These are phyloP conservation scores for Drosophila monieri DNA, from an alignment of 2,888 invertebrate genomes.

Conservation along the genomic window DNA sequence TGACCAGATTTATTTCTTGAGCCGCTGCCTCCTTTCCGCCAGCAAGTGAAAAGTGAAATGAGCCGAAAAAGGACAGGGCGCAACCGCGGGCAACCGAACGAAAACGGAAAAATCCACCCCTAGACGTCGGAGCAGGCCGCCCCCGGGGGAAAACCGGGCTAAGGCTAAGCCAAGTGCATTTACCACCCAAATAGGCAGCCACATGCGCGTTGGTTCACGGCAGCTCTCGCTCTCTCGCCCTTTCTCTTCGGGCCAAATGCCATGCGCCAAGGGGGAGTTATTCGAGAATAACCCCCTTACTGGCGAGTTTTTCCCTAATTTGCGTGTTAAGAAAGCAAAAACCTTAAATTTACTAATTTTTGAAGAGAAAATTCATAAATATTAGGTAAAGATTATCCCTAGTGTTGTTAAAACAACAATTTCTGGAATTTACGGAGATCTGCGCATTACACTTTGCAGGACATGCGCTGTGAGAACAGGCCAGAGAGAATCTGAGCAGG, in stretches of 20 bases:
- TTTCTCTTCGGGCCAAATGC: slow-evolving; percentile 43
- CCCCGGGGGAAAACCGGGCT: slow-evolving; percentile 38
- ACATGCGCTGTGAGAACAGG: slow-evolving; percentile 61
- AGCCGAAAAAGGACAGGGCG: slow-evolving; percentile 61
- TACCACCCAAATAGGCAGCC: slow-evolving; percentile 62
- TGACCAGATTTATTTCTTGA: slow-evolving; percentile 12
- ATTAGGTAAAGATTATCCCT: not conserved
- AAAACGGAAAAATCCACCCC: slow-evolving; percentile 54
- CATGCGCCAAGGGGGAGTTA: slow-evolving; percentile 57
- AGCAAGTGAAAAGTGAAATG: slow-evolving; percentile 51
- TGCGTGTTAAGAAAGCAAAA: not conserved
- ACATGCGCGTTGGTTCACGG: slow-evolving; percentile 28
- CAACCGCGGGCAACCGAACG: slow-evolving; percentile 71
- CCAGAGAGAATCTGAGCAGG: slow-evolving; percentile 10
- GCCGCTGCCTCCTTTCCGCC: slow-evolving; percentile 49
- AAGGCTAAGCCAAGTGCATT: slow-evolving; percentile 73
- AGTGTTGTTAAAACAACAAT: not conserved
- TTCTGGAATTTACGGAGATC: slow-evolving; percentile 60
- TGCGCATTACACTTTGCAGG: slow-evolving; percentile 75
- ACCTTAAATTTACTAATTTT: not conserved
- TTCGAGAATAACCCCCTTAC: slow-evolving; percentile 53
- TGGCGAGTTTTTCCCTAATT: not conserved
- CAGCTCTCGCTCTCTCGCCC: slow-evolving; percentile 14
- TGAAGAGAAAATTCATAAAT: not conserved
- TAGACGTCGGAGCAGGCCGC: slow-evolving; percentile 39